A percentile compares a stretch with the other conserved stretches of the same genome.
phyloP scores from a whole-genome alignment of 2,888 invertebrate genomes.

The Ashinkailepas kermadecensis region DNA sequence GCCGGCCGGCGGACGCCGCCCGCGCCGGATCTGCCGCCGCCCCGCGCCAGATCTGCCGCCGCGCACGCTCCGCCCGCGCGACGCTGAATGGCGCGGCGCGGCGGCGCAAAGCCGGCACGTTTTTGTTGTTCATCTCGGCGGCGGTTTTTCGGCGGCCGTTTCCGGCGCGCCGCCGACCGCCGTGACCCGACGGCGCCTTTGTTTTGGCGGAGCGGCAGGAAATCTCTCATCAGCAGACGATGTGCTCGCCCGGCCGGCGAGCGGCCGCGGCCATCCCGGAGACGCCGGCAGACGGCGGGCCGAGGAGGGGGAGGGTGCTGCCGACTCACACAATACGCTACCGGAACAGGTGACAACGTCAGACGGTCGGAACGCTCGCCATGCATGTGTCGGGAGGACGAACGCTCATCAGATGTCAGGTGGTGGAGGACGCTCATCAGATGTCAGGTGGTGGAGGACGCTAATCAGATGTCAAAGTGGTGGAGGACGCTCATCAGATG shows the following conservation, averaged over 20 bases:
- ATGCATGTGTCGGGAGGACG: too few relatives aligned
- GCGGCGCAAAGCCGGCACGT: neutral
- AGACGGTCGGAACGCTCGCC: too few relatives aligned
- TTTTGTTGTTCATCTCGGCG: slow-evolving; percentile 18
- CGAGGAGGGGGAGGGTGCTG: neutral
- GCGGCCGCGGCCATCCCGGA: neutral
- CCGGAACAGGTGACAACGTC: too few relatives aligned
- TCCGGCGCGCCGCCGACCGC: neutral
- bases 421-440: too few relatives aligned
- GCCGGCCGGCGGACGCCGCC: neutral
- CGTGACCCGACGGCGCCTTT: slow-evolving; percentile 16
- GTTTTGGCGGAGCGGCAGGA: slow-evolving; percentile 15
- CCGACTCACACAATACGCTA: too few relatives aligned
- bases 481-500: too few relatives aligned
- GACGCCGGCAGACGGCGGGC: neutral
- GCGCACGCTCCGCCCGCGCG: neutral
- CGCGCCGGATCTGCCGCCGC: neutral
- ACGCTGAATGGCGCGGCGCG: slow-evolving; percentile 5
- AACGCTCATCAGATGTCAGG: too few relatives aligned
- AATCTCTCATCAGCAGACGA: neutral
- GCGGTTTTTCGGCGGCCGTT: slow-evolving; percentile 8
- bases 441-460: too few relatives aligned
- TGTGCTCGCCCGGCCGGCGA: neutral
- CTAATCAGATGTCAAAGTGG: too few relatives aligned
- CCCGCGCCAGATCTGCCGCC: slow-evolving; percentile 5